These are phyloP conservation scores for Triplophysa rosa DNA, from an alignment of 2,113 vertebrate genomes.

Conservation along the genomic window DNA sequence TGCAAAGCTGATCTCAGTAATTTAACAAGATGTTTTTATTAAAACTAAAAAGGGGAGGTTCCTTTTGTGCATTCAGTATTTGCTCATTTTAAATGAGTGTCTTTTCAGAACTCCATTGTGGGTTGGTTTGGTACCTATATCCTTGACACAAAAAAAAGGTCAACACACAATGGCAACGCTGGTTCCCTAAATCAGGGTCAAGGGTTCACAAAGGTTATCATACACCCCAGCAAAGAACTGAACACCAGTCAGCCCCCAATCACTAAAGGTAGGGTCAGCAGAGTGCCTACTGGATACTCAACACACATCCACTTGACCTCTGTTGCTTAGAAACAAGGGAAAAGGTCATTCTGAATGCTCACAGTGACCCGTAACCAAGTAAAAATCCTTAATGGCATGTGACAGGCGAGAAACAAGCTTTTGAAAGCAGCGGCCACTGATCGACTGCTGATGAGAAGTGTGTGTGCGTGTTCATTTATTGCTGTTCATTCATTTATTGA, in stretches of 20 bases:
- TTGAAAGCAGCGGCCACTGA: constrained; percentile 54
- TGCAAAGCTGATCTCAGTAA: not conserved
- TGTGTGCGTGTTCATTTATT: constrained; percentile 28
- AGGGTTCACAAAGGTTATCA: constrained; percentile 59
- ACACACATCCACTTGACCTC: constrained; percentile 72
- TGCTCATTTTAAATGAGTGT: constrained; percentile 13
- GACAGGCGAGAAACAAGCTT: constrained; percentile 69
- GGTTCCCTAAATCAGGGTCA: constrained; percentile 11
- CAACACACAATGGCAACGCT: constrained; percentile 9
- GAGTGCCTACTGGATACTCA: constrained; percentile 43
- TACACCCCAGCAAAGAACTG: constrained; percentile 50
- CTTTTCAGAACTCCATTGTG: constrained; percentile 19
- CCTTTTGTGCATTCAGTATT: not conserved
- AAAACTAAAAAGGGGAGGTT: not conserved
- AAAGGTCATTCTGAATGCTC: constrained; percentile 63
- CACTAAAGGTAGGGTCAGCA: constrained; percentile 9
- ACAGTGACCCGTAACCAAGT: constrained; percentile 52
- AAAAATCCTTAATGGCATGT: constrained; percentile 61
- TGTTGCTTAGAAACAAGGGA: constrained; percentile 63
- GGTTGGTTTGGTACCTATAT: constrained; percentile 1
- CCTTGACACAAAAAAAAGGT: not conserved
- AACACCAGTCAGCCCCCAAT: not conserved
- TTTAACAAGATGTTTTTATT: not conserved
- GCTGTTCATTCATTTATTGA: constrained; percentile 55
- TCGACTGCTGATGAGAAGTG: constrained; percentile 24